Conservation (phyloP, 2,113 vertebrate species). For the Oreocharis arfaki region DNA sequence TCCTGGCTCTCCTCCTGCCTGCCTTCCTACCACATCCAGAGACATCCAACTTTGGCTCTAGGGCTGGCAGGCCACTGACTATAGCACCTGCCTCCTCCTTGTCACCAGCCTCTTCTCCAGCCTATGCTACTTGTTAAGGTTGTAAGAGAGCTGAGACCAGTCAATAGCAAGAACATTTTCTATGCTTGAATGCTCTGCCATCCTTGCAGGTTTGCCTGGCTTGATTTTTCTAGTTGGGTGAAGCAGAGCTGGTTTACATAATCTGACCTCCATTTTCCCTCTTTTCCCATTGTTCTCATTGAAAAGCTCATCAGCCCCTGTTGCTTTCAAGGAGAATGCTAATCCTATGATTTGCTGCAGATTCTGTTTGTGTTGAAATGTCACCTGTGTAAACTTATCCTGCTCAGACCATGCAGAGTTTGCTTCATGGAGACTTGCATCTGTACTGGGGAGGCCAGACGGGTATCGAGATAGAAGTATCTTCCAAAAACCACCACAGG, state of each 20-base stretch:
- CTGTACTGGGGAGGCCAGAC: neutral
- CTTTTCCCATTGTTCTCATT: neutral
- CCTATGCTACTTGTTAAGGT: neutral
- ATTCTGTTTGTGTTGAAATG: neutral
- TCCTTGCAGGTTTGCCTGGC: neutral
- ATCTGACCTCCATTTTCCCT: neutral
- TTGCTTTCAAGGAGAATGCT: neutral
- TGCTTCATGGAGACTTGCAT: neutral
- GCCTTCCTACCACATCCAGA: neutral
- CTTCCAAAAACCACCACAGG: neutral
- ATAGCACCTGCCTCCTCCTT: neutral
- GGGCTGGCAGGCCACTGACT: neutral
- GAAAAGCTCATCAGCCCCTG: neutral
- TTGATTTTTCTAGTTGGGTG: neutral
- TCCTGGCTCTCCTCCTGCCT: neutral
- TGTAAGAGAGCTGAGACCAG: neutral
- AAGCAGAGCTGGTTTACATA: neutral
- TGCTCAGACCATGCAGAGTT: neutral
- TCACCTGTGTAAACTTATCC: neutral
- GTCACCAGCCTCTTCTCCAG: neutral
- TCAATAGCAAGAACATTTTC: neutral
- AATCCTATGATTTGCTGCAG: neutral
- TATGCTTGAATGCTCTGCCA: neutral
- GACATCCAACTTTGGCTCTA: accelerated
- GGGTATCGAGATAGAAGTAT: neutral